Evolutionary conservation across 2,888 invertebrate genomes (phyloP).

Genomic region (Trichopria drosophilae): DNA sequence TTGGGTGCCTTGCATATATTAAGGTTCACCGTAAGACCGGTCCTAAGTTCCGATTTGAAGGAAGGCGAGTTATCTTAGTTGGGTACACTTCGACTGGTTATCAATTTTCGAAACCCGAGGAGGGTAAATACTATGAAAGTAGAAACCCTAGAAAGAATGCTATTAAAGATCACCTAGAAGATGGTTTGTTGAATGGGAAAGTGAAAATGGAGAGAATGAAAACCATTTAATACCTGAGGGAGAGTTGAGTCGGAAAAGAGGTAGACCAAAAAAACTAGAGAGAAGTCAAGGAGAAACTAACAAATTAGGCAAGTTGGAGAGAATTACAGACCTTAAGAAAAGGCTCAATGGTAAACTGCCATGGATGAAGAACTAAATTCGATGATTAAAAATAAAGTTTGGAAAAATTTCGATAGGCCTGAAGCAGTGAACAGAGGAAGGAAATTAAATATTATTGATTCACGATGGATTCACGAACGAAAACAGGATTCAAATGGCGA

Average conservation of each 20-base stretch:
- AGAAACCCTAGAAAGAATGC: too few species aligned
- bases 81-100: too few species aligned
- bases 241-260: neutral
- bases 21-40: too few species aligned
- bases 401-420: conserved; percentile 17
- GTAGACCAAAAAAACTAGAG: neutral
- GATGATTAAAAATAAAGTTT: conserved; percentile 24
- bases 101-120: too few species aligned
- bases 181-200: neutral
- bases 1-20: too few species aligned
- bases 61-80: too few species aligned
- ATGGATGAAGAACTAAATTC: conserved; percentile 25
- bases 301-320: neutral
- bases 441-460: conserved; percentile 26
- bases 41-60: too few species aligned
- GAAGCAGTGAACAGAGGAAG: conserved; percentile 3
- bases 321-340: too few species aligned
- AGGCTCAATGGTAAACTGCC: conserved; percentile 11
- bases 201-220: neutral
- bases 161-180: neutral
- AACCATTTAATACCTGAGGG: neutral
- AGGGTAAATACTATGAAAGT: too few species aligned
- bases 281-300: neutral
- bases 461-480: conserved; percentile 27
- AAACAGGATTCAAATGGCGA: conserved; percentile 12